Percentiles rank a stretch among this genome's conserved stretches.
Evolutionary conservation across 2,888 invertebrate species (phyloP).

Genomic region (Laspeyria flexula): DNA sequence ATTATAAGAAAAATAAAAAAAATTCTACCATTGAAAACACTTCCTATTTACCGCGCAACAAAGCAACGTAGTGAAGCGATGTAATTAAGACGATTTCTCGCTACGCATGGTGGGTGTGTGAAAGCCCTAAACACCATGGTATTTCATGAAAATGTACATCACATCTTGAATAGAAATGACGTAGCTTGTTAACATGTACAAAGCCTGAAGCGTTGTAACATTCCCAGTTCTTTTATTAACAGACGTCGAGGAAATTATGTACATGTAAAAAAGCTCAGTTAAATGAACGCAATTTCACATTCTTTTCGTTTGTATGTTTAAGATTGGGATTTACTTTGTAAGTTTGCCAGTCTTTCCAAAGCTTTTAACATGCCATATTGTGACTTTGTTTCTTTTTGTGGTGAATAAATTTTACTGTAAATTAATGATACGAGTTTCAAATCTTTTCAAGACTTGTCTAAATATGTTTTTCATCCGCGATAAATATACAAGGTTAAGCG

Average conservation of each 20-base stretch:
- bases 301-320: background rate
- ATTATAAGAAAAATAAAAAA: background rate
- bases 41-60: background rate
- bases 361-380: no score
- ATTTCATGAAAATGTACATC: constrained; percentile 8
- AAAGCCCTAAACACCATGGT: background rate
- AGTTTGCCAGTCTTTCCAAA: no score
- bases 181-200: constrained; percentile 11
- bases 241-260: background rate
- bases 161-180: constrained; percentile 28
- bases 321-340: background rate
- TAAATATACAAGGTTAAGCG: no score
- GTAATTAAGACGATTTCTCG: constrained; percentile 7
- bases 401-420: no score
- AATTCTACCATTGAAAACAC: no score
- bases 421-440: no score
- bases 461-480: no score
- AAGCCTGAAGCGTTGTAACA: background rate
- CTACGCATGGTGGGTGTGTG: constrained; percentile 1
- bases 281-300: background rate
- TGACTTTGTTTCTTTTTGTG: no score
- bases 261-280: background rate
- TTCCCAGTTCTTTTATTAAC: background rate
- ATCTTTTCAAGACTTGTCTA: no score
- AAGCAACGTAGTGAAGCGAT: constrained; percentile 2